phyloP scores from a whole-genome alignment of 2,888 invertebrate species.

The Melitaea athalia region DNA sequence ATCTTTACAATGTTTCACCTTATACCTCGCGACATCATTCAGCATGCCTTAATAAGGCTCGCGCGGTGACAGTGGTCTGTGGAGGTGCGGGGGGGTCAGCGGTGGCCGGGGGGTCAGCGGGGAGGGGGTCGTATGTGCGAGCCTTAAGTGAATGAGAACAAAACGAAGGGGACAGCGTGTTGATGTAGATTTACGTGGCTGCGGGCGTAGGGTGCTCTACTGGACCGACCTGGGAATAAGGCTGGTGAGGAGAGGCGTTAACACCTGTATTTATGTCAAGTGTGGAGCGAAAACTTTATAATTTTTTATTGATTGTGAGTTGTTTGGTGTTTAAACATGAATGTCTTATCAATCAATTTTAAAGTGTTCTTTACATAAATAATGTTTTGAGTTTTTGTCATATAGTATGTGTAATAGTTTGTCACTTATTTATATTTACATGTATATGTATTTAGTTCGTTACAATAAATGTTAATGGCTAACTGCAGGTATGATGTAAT shows the following conservation, averaged over 20 bases:
- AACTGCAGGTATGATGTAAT: too few species aligned
- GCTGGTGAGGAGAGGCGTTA: constrained; percentile 46
- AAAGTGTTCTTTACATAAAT: too few species aligned
- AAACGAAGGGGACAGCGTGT: constrained; percentile 73
- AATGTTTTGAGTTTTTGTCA: too few species aligned
- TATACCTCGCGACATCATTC: constrained; percentile 35
- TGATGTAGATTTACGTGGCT: constrained; percentile 77
- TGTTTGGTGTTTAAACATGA: not conserved
- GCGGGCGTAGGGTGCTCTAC: constrained; percentile 73
- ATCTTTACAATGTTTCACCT: constrained; percentile 19
- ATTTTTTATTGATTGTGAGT: too few species aligned
- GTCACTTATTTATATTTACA: too few species aligned
- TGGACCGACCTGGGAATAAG: constrained; percentile 55
- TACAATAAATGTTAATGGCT: too few species aligned
- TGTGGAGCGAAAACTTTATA: too few species aligned
- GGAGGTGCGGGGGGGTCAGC: constrained; percentile 17
- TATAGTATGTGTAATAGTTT: too few species aligned
- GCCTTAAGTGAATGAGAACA: constrained; percentile 68
- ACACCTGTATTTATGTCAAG: too few species aligned
- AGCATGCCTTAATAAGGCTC: constrained; percentile 44
- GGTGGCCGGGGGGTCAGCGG: constrained; percentile 32
- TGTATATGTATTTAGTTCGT: too few species aligned
- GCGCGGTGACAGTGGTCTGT: constrained; percentile 33
- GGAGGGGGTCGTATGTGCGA: constrained; percentile 35
- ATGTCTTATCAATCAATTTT: too few species aligned